Evolutionary conservation across 1,140 invertebrate species (phyloP).

Genomic region (Papilio polytes): DNA sequence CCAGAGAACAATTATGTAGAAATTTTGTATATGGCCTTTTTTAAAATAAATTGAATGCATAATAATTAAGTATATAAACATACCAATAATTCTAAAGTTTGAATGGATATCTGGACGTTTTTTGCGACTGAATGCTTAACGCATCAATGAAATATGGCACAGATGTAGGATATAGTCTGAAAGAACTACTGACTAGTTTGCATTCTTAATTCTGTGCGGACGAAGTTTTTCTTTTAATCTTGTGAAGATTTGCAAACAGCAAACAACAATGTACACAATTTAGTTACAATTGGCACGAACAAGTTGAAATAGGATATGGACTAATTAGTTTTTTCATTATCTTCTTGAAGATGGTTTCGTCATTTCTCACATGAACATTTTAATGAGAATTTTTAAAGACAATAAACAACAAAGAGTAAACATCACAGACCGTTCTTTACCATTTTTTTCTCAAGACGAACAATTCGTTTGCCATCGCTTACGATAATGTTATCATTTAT

Average conservation of each 20-base stretch:
- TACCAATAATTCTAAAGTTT: no score
- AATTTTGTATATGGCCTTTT: neutral
- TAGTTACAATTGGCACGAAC: neutral
- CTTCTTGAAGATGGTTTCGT: neutral
- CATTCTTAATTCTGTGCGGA: no score
- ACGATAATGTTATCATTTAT: constrained; percentile 36
- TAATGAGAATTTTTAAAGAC: neutral
- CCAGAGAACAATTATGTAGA: neutral
- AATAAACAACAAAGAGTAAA: neutral
- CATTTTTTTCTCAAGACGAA: neutral
- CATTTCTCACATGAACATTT: neutral
- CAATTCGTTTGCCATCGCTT: constrained; percentile 12
- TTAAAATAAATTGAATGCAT: neutral
- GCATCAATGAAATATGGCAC: no score
- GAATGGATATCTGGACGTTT: no score
- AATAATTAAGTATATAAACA: neutral
- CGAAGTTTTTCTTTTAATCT: no score
- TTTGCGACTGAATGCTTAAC: no score
- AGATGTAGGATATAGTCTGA: no score
- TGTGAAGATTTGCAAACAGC: neutral
- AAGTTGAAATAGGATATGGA: neutral
- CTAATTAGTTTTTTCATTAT: constrained; percentile 19
- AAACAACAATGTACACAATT: neutral
- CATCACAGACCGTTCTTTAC: neutral
- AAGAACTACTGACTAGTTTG: no score